Conservation (phyloP, 2,113 vertebrate genomes). For the Apus apus region DNA sequence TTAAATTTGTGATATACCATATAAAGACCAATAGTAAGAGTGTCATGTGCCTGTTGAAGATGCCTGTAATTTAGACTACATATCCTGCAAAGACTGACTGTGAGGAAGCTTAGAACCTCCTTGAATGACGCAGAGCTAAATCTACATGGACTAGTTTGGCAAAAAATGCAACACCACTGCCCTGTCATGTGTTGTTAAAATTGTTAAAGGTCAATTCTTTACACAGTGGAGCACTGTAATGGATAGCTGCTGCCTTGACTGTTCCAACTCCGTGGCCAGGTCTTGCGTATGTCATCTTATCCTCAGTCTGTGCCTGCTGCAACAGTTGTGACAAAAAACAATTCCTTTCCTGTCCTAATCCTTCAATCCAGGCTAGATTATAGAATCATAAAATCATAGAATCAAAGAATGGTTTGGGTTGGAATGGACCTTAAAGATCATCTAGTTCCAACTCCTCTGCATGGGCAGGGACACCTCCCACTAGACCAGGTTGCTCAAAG, state of each 20-base stretch:
- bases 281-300: neutral
- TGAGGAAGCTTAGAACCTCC: neutral
- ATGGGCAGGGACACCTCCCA: too few species aligned
- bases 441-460: too few species aligned
- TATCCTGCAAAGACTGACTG: neutral
- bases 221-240: neutral
- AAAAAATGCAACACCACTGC: neutral
- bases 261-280: neutral
- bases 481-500: too few species aligned
- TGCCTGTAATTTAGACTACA: neutral
- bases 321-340: neutral
- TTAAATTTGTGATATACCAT: neutral
- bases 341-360: neutral
- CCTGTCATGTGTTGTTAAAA: neutral
- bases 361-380: neutral
- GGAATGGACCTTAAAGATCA: too few species aligned
- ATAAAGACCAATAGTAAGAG: neutral
- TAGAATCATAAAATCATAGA: too few species aligned
- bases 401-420: too few species aligned
- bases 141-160: neutral
- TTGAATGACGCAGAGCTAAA: neutral
- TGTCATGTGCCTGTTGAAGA: neutral
- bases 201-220: neutral
- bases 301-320: neutral
- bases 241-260: neutral